These are phyloP conservation scores for Mallotus villosus DNA, from an alignment of 2,797 vertebrate species.

Conservation along the genomic window DNA sequence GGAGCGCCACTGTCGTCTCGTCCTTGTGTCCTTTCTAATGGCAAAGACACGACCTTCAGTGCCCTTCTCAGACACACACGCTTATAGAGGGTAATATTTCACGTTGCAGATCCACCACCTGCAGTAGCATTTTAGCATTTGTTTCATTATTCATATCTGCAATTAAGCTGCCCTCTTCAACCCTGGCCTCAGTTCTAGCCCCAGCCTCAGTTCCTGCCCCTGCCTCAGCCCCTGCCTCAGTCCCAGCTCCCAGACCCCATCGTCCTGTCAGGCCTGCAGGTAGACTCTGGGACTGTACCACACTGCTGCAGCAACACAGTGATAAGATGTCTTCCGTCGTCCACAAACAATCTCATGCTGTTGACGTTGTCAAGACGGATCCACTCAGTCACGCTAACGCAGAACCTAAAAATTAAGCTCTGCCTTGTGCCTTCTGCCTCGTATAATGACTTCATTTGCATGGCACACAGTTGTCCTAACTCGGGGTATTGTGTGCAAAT, in stretches of 20 bases:
- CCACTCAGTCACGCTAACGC: neutral
- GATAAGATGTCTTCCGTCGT: neutral
- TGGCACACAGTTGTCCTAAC: slow-evolving; percentile 14
- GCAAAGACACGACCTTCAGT: slow-evolving; percentile 55
- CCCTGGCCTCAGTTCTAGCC: neutral
- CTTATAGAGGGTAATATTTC: slow-evolving; percentile 28
- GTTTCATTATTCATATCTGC: slow-evolving; percentile 52
- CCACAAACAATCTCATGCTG: neutral
- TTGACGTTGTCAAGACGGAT: neutral
- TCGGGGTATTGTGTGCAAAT: slow-evolving; percentile 30
- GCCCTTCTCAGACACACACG: slow-evolving; percentile 45
- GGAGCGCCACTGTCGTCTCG: slow-evolving; percentile 22
- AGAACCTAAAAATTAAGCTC: slow-evolving; percentile 29
- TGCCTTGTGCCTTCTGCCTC: slow-evolving; percentile 40
- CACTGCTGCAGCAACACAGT: neutral
- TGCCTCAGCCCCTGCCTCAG: neutral
- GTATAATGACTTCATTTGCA: slow-evolving; percentile 9
- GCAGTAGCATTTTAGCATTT: slow-evolving; percentile 39
- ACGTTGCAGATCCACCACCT: slow-evolving; percentile 45
- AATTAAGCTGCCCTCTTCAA: slow-evolving; percentile 34
- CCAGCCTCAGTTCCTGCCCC: neutral
- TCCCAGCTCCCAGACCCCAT: neutral
- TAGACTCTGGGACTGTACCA: neutral
- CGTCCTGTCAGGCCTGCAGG: too few species aligned
- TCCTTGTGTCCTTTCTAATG: slow-evolving; percentile 35